Conservation (phyloP, 2,113 vertebrate species). For the Noctilio leporinus region DNA sequence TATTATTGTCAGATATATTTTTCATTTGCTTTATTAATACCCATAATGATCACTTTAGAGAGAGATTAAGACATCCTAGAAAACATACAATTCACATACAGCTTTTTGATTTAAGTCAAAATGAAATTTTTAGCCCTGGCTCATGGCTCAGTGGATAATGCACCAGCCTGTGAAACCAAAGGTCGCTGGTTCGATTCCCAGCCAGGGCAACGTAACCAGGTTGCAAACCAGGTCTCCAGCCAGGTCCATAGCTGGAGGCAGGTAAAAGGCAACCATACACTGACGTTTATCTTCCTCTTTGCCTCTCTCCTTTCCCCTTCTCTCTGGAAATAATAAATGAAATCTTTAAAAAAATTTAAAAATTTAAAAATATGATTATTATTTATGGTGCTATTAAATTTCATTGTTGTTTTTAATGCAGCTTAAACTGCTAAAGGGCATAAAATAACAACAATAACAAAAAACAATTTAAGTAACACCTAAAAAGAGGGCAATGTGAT, state of each 20-base stretch:
- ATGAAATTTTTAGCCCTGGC: constrained; percentile 30
- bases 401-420: constrained; percentile 6
- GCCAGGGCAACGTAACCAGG: too few species aligned
- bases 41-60: background rate
- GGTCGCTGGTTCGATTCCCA: too few species aligned
- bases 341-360: too few species aligned
- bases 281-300: too few species aligned
- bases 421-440: constrained; percentile 38
- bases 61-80: background rate
- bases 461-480: constrained; percentile 19
- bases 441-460: background rate
- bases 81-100: background rate
- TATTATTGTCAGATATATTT: background rate
- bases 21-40: background rate
- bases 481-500: constrained; percentile 29
- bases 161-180: too few species aligned
- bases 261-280: too few species aligned
- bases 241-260: too few species aligned
- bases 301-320: too few species aligned
- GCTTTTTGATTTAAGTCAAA: background rate
- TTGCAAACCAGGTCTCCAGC: too few species aligned
- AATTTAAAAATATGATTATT: background rate
- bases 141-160: too few species aligned
- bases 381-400: constrained; percentile 17
- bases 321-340: too few species aligned